Evolutionary conservation across 2,888 invertebrate genomes (phyloP), one percentile per base, ranked within the genome.

Genomic region (Cantharis rufa): DNA sequence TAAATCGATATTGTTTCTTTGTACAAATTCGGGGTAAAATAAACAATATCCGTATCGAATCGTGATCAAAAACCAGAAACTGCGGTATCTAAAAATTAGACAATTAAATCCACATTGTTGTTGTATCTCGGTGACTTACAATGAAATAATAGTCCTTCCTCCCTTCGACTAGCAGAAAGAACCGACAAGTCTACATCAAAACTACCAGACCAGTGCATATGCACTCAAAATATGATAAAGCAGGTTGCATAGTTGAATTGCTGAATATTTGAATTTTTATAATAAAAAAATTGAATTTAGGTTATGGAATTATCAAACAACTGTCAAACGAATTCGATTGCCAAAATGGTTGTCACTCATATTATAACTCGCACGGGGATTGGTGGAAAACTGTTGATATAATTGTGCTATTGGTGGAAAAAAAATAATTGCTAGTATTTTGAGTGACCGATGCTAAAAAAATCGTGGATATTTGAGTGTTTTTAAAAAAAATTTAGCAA

Each of bases 401-500:
- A 78, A 80, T 77, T 78, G 81, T 82, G 78, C 80, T 79, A 84
- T 85, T 84, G 84, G 83, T 81, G 80, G 70, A 28, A 72, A 80
- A 76, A 76, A 82, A 82, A 83, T 81, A 83, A 66, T 78, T 61
- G 75, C 70, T 71, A 77, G 73, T 78, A 64, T 75, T 71, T 79
- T 81, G 70, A 80, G 74, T 74, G 74, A 79, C 76, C 69, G 75
- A 70, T 74, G 69, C 69, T 71, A 18, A 2, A 9, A 27, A 21
- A 61, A 72, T 70, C 15, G n/a, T 69, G 13, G 62, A 68, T 72
- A 28, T 72, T 18, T 32, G 63, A 63, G 32, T 15, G 71, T 69
- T 66, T 71, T 73, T 24, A 9, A 1, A 7, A 7, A 28, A 18
- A 11, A 16, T 15, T 21, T 15, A 24, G 7, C 62, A 48, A 71